Evolutionary conservation across 2,888 invertebrate species (phyloP).

Genomic region (Zele albiditarsus): DNA sequence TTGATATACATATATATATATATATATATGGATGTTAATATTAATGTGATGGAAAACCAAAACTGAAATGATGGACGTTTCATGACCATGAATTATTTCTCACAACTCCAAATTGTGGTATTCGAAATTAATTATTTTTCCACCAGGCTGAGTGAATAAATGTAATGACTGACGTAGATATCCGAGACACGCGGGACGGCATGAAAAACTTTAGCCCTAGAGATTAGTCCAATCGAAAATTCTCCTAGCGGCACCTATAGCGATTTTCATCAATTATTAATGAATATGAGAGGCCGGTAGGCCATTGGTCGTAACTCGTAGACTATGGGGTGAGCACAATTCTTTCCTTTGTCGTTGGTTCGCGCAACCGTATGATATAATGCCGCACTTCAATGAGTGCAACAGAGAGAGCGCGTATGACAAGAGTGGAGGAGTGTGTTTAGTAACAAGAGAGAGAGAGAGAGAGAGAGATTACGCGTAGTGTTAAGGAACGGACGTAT

Average conservation of each 20-base stretch:
- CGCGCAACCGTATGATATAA: background rate
- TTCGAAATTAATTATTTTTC: background rate
- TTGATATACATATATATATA: too few species aligned
- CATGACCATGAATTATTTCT: too few species aligned
- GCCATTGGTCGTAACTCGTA: background rate
- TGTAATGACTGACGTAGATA: background rate
- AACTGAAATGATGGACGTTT: too few species aligned
- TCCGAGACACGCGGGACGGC: background rate
- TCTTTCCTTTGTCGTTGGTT: background rate
- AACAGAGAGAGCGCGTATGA: too few species aligned
- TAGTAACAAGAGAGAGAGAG: constrained; percentile 1
- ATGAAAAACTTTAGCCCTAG: background rate
- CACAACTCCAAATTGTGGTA: too few species aligned
- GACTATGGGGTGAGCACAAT: background rate
- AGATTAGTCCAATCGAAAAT: background rate
- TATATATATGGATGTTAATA: too few species aligned
- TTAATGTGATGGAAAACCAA: too few species aligned
- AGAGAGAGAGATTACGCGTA: background rate
- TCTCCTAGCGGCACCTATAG: background rate
- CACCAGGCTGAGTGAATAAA: background rate
- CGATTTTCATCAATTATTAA: background rate
- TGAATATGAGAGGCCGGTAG: background rate
- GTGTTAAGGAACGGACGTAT: too few species aligned
- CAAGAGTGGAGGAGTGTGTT: too few species aligned
- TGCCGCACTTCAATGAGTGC: too few species aligned